Evolutionary conservation across 1,140 invertebrate species (phyloP).

Genomic region (Ruditapes philippinarum): DNA sequence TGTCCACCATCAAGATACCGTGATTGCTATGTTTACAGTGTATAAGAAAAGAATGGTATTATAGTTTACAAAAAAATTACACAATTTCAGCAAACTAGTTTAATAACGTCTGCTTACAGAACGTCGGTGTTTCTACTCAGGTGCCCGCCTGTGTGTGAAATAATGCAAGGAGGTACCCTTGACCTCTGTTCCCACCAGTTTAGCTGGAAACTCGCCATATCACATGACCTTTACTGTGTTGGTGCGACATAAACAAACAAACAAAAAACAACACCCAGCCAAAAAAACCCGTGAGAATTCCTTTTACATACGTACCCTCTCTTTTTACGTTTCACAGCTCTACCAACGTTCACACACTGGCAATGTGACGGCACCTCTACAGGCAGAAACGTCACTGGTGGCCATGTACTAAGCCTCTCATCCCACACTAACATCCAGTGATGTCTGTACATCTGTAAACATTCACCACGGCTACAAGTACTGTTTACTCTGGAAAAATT

Average conservation of each 20-base stretch:
- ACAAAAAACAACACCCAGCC: background rate
- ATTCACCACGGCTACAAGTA: constrained; percentile 68
- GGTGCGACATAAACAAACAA: background rate
- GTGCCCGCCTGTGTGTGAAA: background rate
- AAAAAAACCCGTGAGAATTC: background rate
- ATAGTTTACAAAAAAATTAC: no score
- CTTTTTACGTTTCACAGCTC: background rate
- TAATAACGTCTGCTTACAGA: no score
- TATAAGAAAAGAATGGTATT: no score
- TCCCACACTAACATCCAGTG: constrained; percentile 78
- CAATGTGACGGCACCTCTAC: constrained; percentile 76
- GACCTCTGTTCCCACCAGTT: background rate
- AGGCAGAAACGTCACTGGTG: constrained; percentile 74
- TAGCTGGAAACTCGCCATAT: background rate
- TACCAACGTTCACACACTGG: constrained; percentile 75
- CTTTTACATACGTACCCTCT: background rate
- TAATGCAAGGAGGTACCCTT: background rate
- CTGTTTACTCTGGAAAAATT: constrained; percentile 59
- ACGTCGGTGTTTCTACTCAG: background rate
- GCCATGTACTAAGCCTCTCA: constrained; percentile 70
- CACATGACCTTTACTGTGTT: no score
- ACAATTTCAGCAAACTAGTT: no score
- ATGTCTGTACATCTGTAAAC: constrained; percentile 75
- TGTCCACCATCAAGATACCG: no score
- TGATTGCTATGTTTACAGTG: no score